A percentile compares a stretch with the other conserved stretches of the same genome.
phyloP scores from a whole-genome alignment of 2,888 invertebrate species.

The Sminthurides aquaticus region DNA sequence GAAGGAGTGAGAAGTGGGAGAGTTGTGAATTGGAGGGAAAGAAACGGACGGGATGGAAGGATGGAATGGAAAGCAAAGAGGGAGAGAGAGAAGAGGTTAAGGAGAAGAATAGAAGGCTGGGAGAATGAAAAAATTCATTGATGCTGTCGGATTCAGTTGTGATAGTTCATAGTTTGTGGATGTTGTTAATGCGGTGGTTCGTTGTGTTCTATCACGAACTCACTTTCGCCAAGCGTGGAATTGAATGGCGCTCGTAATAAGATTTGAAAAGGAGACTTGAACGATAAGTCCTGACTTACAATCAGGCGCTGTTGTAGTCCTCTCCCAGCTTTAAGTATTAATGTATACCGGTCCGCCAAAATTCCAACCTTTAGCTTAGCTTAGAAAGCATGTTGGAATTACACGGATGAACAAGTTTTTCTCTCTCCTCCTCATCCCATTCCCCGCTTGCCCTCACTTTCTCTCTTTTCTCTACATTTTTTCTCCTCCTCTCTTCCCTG shows the following conservation, averaged over 20 bases:
- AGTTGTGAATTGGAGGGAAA: neutral
- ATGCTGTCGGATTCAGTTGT: slow-evolving; percentile 21
- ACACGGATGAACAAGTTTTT: neutral
- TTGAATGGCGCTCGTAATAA: slow-evolving; percentile 38
- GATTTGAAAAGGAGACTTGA: slow-evolving; percentile 24
- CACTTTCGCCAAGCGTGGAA: slow-evolving; percentile 19
- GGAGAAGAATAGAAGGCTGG: slow-evolving; percentile 6
- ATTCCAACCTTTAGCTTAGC: neutral
- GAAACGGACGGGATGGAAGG: neutral
- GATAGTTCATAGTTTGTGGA: slow-evolving; percentile 13
- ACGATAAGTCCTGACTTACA: neutral
- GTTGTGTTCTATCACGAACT: slow-evolving; percentile 5
- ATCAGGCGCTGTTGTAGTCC: neutral
- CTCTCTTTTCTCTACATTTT: neutral
- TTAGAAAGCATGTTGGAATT: neutral
- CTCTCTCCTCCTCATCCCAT: slow-evolving; percentile 10
- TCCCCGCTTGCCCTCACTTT: slow-evolving; percentile 22
- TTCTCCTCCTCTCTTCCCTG: slow-evolving; percentile 22
- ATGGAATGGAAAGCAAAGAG: neutral
- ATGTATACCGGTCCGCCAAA: neutral
- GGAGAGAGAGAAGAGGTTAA: slow-evolving; percentile 3
- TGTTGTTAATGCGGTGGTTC: slow-evolving; percentile 12
- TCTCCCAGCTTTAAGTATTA: slow-evolving; percentile 1
- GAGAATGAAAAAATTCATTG: slow-evolving; percentile 14
- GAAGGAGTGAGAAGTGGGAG: neutral